phyloP scores from a whole-genome alignment of 2,113 vertebrate genomes.

The Eidolon helvum region DNA sequence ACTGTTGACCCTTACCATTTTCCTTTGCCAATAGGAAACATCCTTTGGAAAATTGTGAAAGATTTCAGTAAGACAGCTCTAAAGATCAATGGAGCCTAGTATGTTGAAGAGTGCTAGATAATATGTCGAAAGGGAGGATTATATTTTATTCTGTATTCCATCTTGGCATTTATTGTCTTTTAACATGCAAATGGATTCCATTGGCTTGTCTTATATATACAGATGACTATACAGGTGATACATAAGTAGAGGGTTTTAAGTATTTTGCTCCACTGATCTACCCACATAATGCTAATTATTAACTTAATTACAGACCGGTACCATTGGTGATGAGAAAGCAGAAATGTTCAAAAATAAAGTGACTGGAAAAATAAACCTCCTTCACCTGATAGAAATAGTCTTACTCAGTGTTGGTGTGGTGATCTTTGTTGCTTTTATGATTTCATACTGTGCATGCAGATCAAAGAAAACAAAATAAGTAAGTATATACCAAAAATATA shows the following conservation, averaged over 20 bases:
- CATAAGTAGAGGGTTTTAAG: not conserved
- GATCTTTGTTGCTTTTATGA: slow-evolving; percentile 83
- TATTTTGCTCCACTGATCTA: not conserved
- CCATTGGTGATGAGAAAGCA: slow-evolving; percentile 89
- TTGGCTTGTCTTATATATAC: not conserved
- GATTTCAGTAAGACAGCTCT: not conserved
- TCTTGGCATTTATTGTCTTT: not conserved
- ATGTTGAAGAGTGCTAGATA: not conserved
- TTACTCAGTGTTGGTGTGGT: slow-evolving; percentile 83
- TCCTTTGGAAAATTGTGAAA: not conserved
- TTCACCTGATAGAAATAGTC: slow-evolving; percentile 82
- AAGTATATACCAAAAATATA: slow-evolving; percentile 54
- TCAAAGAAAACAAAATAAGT: slow-evolving; percentile 75
- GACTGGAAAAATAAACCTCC: slow-evolving; percentile 77
- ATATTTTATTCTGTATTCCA: not conserved
- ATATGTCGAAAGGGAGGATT: not conserved
- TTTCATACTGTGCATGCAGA: slow-evolving; percentile 81
- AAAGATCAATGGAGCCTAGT: not conserved
- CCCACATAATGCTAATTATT: not conserved
- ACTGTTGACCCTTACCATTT: not conserved
- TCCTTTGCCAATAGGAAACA: not conserved
- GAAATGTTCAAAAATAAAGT: slow-evolving; percentile 87
- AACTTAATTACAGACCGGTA: slow-evolving; percentile 86
- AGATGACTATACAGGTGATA: not conserved
- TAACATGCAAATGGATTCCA: not conserved